Evolutionary conservation across 2,797 vertebrate species (phyloP), one percentile per base, ranked within the genome.

Genomic region (Lithobates sylvaticus): DNA sequence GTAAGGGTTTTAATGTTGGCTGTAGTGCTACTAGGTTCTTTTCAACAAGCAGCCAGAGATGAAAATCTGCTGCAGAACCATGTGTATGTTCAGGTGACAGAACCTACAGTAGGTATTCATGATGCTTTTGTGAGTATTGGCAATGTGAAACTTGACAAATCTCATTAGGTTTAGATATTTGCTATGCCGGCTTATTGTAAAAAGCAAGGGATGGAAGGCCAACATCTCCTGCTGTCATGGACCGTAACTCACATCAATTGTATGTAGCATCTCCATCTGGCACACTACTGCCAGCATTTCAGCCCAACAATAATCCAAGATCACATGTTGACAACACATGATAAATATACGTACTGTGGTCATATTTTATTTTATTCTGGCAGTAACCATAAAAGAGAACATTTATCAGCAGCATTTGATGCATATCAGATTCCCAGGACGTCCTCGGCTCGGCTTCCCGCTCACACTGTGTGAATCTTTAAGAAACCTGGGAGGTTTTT

Each of bases 81-180:
- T 85, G 47, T 85, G 78, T 81, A 54, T 81, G 69, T 76, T 86
- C 78, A 81, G 78, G 78, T 81, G 84, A 86, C 44, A 47, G 39
- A 76, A 61, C 44, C 72, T 86, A 68, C 65, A 39, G 44, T 75
- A 81, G 72, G 84, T 68, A 81, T 76, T 71, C 65, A 32, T 73
- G 61, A 75, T 54, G 44, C 27, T 65, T 39, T 74, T 80, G 77
- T 75, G 77, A 79, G 76, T 85, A 42, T 80, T 80, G 77, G 84
- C 84, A 73, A 47, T 27, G 71, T 29, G 39, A n/a, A 32, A 21
- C 27, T 74, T 58, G 58, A 85, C 58, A 80, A 67, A 68, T 72
- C 83, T 78, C 68, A 73, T 78, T 85, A 72, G 78, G 68, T 34
- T 74, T 29, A 72, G 34, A 72, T 42, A 61, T 73, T 82, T 15